Evolutionary conservation across 1,140 invertebrate genomes (phyloP), one percentile per base, ranked within the genome.

Genomic region (Colletes gigas): DNA sequence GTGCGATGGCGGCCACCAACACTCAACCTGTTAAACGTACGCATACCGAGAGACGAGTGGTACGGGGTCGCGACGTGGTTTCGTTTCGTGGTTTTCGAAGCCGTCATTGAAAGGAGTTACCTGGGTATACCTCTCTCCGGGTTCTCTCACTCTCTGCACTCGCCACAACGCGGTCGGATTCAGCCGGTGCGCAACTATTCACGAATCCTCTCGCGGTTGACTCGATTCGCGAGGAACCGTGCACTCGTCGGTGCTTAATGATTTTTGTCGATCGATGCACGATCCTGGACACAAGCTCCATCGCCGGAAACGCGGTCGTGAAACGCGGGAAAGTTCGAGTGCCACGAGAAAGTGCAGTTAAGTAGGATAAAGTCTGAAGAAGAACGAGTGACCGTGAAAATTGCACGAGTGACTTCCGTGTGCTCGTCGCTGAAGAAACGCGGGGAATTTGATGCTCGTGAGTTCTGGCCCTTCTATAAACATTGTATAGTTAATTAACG

Each of bases 111-210:
- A 90, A 91, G 88, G 86, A 83, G 83, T 78, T 84, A 89, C 62
- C 63, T 83, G 83, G 81, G 86, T 81, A n/a, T 21, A 17, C 87
- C 85, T 87, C 77, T 54, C 81, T 80, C 83, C 85, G 84, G 86
- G 89, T 90, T 92, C 91, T 92, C 91, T 92, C 91, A 91, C 91
- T 91, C 88, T 84, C 76, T 59, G 82, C 89, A 88, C 81, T 91
- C 89, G 84, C 84, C 80, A 83, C 50, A 85, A 82, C 69, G 83
- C 86, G 84, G 85, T 83, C 78, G 85, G 21, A 85, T 82, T 82
- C 85, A 69, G 74, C 85, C 87, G 72, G 84, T 80, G 69, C 74
- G 79, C 82, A 50, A 52, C 50, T 52, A 50, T 59, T 44, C 69
- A 41, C 69, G 44, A 4, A 67, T 67, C 44, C n/a, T 71, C 9